Evolutionary conservation across 2,888 invertebrate species (phyloP), one percentile per base, ranked within the genome.

Genomic region (Psococerastis gibbosa): DNA sequence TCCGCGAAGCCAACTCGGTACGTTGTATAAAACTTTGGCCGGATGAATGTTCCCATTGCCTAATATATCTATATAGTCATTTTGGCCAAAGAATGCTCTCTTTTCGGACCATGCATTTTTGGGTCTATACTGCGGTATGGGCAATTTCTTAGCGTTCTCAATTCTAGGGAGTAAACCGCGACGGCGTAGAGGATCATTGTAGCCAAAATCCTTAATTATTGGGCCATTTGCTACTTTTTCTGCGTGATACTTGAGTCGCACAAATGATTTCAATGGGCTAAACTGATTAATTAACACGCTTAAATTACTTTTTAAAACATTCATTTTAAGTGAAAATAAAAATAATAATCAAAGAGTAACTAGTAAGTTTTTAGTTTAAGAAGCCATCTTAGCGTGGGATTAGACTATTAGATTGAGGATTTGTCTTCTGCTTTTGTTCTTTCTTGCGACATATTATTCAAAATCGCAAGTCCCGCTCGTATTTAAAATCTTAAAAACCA

Each of bases 11-110:
- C 94, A 97, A 0, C 71, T 62, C 0, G 95, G 95, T 4, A 91
- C 72, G 47, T 78, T 75, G 55, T 91, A 89, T 11, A 89, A 60
- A 11, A 92, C 73, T 57, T 75, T 78, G 0, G 81, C 77, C 0
- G 95, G 94, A 59, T 91, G 85, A 45, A 74, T 49, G 13, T 69
- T 68, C 23, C 83, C 85, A 55, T 79, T 75, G 2, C 95, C 95
- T 43, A 97, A 67, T 46, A 97, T 91, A 59, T 97, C 94, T 50
- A 95, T 91, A 57, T 94, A 95, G 61, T 95, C 94, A 64, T 95
- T 95, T 60, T 92, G 92, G 0, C 95, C 95, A 65, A 84, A 89
- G 1, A 88, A 59, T 2, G 91, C 88, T 55, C 71, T 71, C 52
- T 75, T 78, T 51, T 75, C 70, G 0, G 65, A 56, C 92, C 92